A percentile compares a stretch with the other conserved stretches of the same genome.
These are phyloP conservation scores for Archaeoteleia sp. DNA, from an alignment of 2,888 invertebrate species.

Conservation along the genomic window DNA sequence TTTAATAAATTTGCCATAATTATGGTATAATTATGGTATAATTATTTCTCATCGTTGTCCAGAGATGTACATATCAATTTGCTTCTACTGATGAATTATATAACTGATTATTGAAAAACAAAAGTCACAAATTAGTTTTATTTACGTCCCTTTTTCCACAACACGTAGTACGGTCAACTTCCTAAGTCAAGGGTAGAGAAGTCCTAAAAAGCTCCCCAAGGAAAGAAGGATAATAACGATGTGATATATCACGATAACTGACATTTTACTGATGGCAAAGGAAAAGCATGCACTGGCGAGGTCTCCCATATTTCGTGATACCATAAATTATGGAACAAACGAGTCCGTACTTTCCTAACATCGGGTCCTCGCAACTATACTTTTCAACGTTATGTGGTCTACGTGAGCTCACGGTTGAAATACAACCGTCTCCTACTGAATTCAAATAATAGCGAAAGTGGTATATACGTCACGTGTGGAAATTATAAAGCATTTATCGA, in stretches of 20 bases:
- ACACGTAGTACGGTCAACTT: too few species aligned
- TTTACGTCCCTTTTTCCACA: too few species aligned
- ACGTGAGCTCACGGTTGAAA: not conserved
- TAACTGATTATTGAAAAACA: too few species aligned
- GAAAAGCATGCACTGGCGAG: not conserved
- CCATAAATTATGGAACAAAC: conserved; percentile 6
- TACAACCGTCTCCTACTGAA: not conserved
- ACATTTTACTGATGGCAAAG: conserved; percentile 6
- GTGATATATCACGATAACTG: conserved; percentile 2
- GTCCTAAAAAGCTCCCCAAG: not conserved
- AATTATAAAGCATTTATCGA: too few species aligned
- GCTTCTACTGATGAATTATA: too few species aligned
- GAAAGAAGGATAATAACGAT: not conserved
- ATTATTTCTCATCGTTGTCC: too few species aligned
- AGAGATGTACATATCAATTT: too few species aligned
- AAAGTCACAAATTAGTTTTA: too few species aligned
- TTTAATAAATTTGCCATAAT: too few species aligned
- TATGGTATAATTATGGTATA: too few species aligned
- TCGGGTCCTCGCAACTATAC: not conserved
- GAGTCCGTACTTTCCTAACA: not conserved
- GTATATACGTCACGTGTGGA: too few species aligned
- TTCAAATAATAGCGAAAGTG: too few species aligned
- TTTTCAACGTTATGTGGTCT: not conserved
- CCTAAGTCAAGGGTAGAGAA: not conserved
- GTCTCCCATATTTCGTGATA: conserved; percentile 3